These are phyloP conservation scores for Smittia aterrima DNA, from an alignment of 2,888 invertebrate genomes.

Conservation along the genomic window DNA sequence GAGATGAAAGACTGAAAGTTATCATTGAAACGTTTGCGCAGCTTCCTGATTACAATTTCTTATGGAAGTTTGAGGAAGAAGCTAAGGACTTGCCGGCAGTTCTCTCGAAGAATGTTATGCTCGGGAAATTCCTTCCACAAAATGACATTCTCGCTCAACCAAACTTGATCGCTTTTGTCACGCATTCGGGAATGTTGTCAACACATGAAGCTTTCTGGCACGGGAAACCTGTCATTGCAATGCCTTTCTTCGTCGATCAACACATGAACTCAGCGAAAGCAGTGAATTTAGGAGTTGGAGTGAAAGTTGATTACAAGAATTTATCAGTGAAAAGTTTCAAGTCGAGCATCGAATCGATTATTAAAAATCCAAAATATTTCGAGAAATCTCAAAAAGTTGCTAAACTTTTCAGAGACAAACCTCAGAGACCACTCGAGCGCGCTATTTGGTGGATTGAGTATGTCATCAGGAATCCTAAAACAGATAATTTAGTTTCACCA, in stretches of 20 bases:
- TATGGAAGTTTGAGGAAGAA: constrained; percentile 43
- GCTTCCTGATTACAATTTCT: constrained; percentile 34
- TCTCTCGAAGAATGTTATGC: constrained; percentile 55
- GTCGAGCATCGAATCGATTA: background rate
- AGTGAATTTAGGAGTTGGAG: background rate
- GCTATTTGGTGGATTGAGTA: constrained; percentile 35
- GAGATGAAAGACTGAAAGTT: constrained; percentile 23
- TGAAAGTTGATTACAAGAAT: constrained; percentile 8
- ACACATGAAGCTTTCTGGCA: constrained; percentile 41
- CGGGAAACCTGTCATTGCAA: constrained; percentile 7
- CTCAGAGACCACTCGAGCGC: background rate
- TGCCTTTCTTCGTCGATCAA: constrained; percentile 42
- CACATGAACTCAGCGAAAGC: constrained; percentile 19
- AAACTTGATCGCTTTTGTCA: constrained; percentile 33
- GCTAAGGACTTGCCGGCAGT: constrained; percentile 43
- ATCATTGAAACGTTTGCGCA: constrained; percentile 39
- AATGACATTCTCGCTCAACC: constrained; percentile 50
- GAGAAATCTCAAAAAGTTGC: constrained; percentile 46
- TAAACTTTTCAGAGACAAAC: constrained; percentile 44
- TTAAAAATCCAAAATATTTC: constrained; percentile 43
- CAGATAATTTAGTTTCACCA: background rate
- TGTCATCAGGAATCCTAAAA: background rate
- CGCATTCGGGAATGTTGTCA: constrained; percentile 43
- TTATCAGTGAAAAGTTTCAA: background rate
- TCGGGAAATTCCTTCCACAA: constrained; percentile 56